Percentiles rank a stretch among this genome's conserved stretches.
Evolutionary conservation across 2,797 vertebrate species (phyloP).

Genomic region (Onychomys torridus): DNA sequence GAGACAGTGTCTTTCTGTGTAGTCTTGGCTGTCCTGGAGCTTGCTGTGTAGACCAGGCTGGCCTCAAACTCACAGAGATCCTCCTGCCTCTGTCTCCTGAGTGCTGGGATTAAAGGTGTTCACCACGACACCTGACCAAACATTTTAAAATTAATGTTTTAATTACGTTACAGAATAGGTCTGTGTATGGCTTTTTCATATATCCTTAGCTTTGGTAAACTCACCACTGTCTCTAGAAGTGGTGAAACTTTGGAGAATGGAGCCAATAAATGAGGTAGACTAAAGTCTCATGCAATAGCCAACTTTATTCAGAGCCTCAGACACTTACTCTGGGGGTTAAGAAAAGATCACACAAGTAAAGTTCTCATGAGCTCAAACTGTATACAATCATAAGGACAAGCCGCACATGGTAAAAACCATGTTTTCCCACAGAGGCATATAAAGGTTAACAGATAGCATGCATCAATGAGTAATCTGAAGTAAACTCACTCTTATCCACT

Average conservation of each 20-base stretch:
- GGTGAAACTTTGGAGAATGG: background rate
- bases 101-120: background rate
- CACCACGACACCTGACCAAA: background rate
- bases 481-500: background rate
- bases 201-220: background rate
- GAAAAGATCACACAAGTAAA: background rate
- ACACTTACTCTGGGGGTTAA: background rate
- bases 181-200: background rate
- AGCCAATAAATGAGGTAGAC: background rate
- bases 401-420: no score
- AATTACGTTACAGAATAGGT: background rate
- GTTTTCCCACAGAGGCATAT: background rate
- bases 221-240: background rate
- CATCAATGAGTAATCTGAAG: background rate
- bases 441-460: background rate
- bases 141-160: background rate
- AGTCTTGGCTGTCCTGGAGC: background rate
- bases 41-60: background rate
- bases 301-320: background rate
- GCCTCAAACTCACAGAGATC: background rate
- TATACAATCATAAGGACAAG: no score
- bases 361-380: background rate
- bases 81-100: background rate
- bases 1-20: background rate
- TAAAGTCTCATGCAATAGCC: background rate